These are phyloP conservation scores for Melanotaenia duboulayi DNA, from an alignment of 2,113 vertebrate species.

Conservation along the genomic window DNA sequence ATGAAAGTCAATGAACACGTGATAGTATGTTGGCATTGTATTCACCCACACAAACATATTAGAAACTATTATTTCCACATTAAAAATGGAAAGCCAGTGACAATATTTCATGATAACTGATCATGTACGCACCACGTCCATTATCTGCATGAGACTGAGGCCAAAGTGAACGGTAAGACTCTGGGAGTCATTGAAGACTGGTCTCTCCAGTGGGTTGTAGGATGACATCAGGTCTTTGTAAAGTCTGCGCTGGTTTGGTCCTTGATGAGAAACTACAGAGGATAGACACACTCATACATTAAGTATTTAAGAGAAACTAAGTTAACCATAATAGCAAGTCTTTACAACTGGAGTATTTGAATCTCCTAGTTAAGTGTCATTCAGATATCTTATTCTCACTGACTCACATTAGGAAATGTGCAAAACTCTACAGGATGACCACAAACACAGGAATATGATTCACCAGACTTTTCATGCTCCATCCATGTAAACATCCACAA, in stretches of 20 bases:
- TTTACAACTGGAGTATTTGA: neutral
- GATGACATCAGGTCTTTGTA: slow-evolving; percentile 85
- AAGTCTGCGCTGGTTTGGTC: slow-evolving; percentile 89
- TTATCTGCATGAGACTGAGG: slow-evolving; percentile 93
- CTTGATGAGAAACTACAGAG: slow-evolving; percentile 88
- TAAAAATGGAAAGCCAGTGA: neutral
- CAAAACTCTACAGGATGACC: too few species aligned
- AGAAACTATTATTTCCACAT: neutral
- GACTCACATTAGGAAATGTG: too few species aligned
- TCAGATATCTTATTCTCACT: neutral
- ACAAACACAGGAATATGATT: too few species aligned
- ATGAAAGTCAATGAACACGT: neutral
- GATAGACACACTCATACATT: slow-evolving; percentile 5
- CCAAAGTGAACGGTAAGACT: slow-evolving; percentile 90
- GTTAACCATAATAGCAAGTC: neutral
- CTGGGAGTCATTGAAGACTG: slow-evolving; percentile 91
- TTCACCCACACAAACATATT: neutral
- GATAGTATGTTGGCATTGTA: neutral
- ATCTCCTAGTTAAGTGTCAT: too few species aligned
- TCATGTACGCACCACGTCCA: slow-evolving; percentile 90
- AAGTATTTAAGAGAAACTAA: neutral
- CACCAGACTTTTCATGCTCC: neutral
- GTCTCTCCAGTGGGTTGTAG: slow-evolving; percentile 91
- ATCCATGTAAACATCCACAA: neutral
- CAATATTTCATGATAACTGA: neutral